Conservation (phyloP, 2,888 invertebrate species). For the Monochamus alternatus region DNA sequence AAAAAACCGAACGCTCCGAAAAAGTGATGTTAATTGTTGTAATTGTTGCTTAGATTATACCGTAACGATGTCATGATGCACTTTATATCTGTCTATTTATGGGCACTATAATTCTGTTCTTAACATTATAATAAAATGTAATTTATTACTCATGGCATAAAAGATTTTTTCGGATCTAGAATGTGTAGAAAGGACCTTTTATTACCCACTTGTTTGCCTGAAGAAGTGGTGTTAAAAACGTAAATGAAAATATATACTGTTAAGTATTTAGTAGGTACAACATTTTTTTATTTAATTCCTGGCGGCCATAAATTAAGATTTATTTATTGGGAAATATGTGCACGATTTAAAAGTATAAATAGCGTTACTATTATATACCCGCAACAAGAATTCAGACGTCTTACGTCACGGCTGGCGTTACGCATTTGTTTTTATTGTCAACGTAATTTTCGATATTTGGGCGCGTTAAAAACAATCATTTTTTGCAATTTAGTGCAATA, state of each 20-base stretch:
- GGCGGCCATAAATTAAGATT: no score
- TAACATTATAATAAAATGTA: slow-evolving; percentile 45
- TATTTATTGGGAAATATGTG: no score
- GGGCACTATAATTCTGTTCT: slow-evolving; percentile 48
- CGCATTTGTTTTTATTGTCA: no score
- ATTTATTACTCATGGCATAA: slow-evolving; percentile 42
- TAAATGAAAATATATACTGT: slow-evolving; percentile 26
- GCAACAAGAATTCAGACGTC: no score
- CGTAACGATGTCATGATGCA: slow-evolving; percentile 42
- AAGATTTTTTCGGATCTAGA: slow-evolving; percentile 42
- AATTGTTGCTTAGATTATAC: slow-evolving; percentile 44
- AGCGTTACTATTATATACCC: no score
- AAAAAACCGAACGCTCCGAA: slow-evolving; percentile 45
- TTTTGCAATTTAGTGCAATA: no score
- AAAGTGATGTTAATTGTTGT: slow-evolving; percentile 47
- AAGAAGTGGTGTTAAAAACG: slow-evolving; percentile 27
- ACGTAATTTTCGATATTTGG: no score
- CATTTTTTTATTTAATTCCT: no score
- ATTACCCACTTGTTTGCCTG: slow-evolving; percentile 28
- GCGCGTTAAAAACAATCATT: no score
- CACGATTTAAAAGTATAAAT: no score
- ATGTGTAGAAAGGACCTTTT: slow-evolving; percentile 38
- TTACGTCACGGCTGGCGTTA: no score
- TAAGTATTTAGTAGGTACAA: no score
- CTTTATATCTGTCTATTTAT: slow-evolving; percentile 49